Conservation (phyloP, 2,113 vertebrate species). For the Alethe castanea region DNA sequence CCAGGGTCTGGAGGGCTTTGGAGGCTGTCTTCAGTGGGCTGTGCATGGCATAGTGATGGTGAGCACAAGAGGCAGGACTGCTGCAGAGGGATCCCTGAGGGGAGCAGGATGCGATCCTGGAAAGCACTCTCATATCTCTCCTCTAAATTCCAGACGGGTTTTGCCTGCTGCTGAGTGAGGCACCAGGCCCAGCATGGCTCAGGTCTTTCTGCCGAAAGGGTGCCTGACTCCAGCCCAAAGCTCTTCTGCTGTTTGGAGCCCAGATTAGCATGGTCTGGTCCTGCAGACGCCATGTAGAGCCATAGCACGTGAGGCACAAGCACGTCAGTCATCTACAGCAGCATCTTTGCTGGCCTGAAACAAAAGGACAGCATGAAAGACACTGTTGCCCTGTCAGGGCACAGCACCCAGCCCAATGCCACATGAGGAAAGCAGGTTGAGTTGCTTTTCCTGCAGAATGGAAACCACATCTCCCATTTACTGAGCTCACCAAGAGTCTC, state of each 20-base stretch:
- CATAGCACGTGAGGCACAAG: slow-evolving; percentile 57
- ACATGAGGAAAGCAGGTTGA: not conserved
- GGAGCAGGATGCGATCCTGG: not conserved
- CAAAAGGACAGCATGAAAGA: not conserved
- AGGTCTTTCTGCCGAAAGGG: not conserved
- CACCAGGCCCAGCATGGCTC: not conserved
- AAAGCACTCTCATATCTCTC: slow-evolving; percentile 56
- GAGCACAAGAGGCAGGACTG: slow-evolving; percentile 57
- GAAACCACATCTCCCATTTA: not conserved
- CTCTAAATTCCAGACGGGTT: slow-evolving; percentile 65
- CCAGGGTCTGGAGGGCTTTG: not conserved
- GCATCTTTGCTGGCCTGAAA: slow-evolving; percentile 54
- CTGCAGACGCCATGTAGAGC: slow-evolving; percentile 75
- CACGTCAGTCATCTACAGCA: not conserved
- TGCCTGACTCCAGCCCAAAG: not conserved
- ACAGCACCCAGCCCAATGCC: not conserved
- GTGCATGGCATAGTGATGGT: not conserved
- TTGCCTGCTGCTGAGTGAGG: slow-evolving; percentile 40
- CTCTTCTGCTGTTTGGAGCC: slow-evolving; percentile 30
- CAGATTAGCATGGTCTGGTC: slow-evolving; percentile 42
- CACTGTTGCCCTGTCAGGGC: not conserved
- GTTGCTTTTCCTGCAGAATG: not conserved
- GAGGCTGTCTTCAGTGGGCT: not conserved
- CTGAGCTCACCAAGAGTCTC: not conserved
- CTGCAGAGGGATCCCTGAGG: slow-evolving; percentile 63